Base-by-base conservation (phyloP, 2,797 vertebrate species). In the Muscicapa striata region DNA sequence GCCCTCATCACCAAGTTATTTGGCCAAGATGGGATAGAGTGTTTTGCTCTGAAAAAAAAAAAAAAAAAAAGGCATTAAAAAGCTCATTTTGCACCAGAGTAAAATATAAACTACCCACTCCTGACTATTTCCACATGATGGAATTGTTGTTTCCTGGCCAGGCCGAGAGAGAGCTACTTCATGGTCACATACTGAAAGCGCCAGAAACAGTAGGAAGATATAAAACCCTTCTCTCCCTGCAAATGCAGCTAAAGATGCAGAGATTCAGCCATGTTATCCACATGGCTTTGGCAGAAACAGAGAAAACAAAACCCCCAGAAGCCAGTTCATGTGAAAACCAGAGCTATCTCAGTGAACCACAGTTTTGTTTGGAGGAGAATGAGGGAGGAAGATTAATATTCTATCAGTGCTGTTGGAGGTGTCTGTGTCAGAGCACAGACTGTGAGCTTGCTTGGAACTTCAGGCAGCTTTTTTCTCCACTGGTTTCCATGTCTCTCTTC, bases 231-330 rank as follows among this genome's bases (percentile, higher is more conserved):
- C 61, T 70, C 67, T 46, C 68, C 41, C 64, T 78, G 36, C 23
- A 81, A 87, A 91, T 64, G 41, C 49, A 89, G 54, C 73, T 95
- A 41, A 77, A 89, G 78, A 91, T 87, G 61, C 24, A 51, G 78
- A 85, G 52, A 52, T 88, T 91, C 62, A 72, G 85, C 66, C 66
- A 14, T 45, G 46, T 84, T 81, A 88, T 90, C 79, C 70, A 30
- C 69, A 29, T 84, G 54, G 58, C 49, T 94, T 95, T 89, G 84
- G 76, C 82, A 88, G 62, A 77, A 68, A 11, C 14, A 78, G 38
- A 67, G 68, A 79, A 89, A 87, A 80, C 26, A 94, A 92, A 92
- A 67, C 45, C 34, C 61, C 52, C 70, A 94, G 87, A 87, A 95
- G 41, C 48, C 57, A 61, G 43, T 81, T 92, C 16, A 52, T 84